phyloP scores from a whole-genome alignment of 2,113 vertebrate genomes.

The Serilophus lunatus region DNA sequence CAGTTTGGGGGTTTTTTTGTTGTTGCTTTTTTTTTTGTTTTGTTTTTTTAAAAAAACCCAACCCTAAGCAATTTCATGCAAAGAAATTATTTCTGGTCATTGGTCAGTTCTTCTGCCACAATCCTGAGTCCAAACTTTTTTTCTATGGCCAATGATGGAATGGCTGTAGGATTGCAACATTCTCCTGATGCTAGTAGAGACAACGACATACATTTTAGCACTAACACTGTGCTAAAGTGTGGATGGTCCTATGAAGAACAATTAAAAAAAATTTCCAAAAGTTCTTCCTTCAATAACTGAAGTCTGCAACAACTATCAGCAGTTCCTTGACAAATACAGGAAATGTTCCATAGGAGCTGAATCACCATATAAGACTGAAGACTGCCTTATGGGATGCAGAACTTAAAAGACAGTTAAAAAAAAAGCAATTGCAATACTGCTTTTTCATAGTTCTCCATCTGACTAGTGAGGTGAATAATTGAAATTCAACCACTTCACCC shows the following conservation, averaged over 20 bases:
- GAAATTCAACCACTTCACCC: background rate
- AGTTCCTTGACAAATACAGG: background rate
- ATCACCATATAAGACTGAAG: background rate
- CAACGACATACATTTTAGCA: accelerated
- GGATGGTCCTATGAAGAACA: background rate
- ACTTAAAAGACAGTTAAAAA: background rate
- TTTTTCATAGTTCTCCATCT: background rate
- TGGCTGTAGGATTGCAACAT: background rate
- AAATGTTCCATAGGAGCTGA: background rate
- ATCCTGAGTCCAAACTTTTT: background rate
- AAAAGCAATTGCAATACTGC: background rate
- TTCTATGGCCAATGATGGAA: background rate
- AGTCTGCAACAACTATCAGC: background rate
- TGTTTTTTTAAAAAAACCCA: no score
- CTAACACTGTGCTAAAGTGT: background rate
- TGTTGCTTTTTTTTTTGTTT: no score
- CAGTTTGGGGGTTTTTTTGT: no score
- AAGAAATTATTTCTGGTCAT: background rate
- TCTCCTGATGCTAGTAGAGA: background rate
- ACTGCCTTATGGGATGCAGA: background rate
- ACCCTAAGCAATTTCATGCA: background rate
- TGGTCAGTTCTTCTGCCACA: background rate
- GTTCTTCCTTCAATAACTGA: background rate
- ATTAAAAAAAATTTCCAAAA: background rate
- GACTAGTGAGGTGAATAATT: background rate